Evolutionary conservation across 2,888 invertebrate species (phyloP), one percentile per base, ranked within the genome.

Genomic region (Druceiella hillmani): DNA sequence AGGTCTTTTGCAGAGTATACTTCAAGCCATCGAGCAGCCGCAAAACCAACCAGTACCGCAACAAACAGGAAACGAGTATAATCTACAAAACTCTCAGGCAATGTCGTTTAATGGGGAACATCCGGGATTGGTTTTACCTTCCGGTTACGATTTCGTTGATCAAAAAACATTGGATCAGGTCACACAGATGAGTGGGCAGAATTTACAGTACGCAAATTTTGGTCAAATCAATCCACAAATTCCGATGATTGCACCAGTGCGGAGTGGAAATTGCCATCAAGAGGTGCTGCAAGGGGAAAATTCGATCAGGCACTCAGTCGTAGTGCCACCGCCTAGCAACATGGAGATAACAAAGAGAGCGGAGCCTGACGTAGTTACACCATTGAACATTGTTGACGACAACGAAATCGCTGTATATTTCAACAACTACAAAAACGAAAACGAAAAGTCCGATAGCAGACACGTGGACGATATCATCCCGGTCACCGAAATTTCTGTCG

Each of bases 11-110:
- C 87, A 88, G 55, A 85, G 87, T 34, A 87, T 90, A 38, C 58
- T 90, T 2, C 79, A 84, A 43, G 89, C 88, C 0, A 87, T 89
- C 31, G 89, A 89, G 54, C 81, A 87, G 45, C 84, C 85, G 1
- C 62, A 47, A 30, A 4, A n/a, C 11, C 49, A 48, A 30, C 45
- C 48, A 2, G 47, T 49, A 29, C 36, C 35, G 5, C 35, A 40
- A 7, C 36, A 27, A n/a, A n/a, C n/a, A n/a, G n/a, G n/a, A n/a
- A n/a, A n/a, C n/a, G n/a, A n/a, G n/a, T n/a, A n/a, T n/a, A n/a
- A n/a, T n/a, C n/a, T n/a, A n/a, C n/a, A n/a, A n/a, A n/a, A n/a
- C n/a, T n/a, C n/a, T n/a, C n/a, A n/a, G n/a, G n/a, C n/a, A n/a
- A n/a, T n/a, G n/a, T n/a, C n/a, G 45, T 56, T 26, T 52, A 59